Conservation (phyloP, 2,113 vertebrate species). For the Ovis canadensis region DNA sequence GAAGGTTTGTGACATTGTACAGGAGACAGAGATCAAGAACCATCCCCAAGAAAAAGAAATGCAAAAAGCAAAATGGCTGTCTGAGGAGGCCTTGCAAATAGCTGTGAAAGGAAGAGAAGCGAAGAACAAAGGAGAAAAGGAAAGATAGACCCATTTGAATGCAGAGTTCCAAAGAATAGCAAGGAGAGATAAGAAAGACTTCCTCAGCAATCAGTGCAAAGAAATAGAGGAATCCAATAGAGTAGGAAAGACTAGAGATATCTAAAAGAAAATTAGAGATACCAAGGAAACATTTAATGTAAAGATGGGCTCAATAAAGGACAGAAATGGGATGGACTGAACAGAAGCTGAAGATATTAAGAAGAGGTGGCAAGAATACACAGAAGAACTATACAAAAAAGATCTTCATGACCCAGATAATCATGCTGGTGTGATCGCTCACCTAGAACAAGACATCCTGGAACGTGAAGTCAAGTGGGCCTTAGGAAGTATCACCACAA, state of each 20-base stretch:
- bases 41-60: not conserved
- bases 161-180: not conserved
- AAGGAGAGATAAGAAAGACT: not conserved
- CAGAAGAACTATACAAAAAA: not conserved
- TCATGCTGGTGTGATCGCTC: not conserved
- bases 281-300: not conserved
- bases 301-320: not conserved
- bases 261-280: not conserved
- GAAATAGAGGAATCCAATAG: not conserved
- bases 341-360: not conserved
- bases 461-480: not conserved
- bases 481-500: not conserved
- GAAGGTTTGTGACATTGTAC: not conserved
- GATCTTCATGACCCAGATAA: not conserved
- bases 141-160: not conserved
- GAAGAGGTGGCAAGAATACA: not conserved
- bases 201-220: not conserved
- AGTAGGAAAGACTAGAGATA: not conserved
- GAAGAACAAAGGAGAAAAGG: not conserved
- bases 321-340: not conserved
- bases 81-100: not conserved
- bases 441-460: not conserved
- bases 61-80: not conserved
- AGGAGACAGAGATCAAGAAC: not conserved
- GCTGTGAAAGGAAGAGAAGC: not conserved